Base-by-base conservation (phyloP, 2,797 vertebrate species). In the Bothrops alternatus region DNA sequence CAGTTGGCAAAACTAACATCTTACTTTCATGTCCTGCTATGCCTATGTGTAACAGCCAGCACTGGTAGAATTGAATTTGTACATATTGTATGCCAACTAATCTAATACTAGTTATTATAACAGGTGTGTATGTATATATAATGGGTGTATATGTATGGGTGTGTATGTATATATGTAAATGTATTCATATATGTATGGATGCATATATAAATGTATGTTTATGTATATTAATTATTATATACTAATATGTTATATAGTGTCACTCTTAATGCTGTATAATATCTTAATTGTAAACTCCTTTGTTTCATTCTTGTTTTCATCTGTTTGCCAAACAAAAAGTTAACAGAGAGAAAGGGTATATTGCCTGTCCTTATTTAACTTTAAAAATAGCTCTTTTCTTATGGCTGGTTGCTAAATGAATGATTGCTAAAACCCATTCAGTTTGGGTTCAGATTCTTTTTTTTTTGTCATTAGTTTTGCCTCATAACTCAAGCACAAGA, bases 401-500 rank as follows among this genome's bases (percentile, higher is more conserved):
- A 42, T 11, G 37, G 3, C 37, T 78, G 37, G 3, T 42, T 69
- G 65, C 18, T 23, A 42, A 73, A 78, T 78, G 32, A 78, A 78
- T 42, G 18, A 42, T 78, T 78, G 18, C 37, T 78, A 78, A 78
- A 78, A 78, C 18, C 3, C 18, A 78, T 78, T 37, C 18, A 78
- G 73, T 78, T 78, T 78, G 37, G 37, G 37, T 78, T 78, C 18
- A 42, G 37, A 4, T 78, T 11, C 18, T 23, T n/a, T n/a, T n/a
- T n/a, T n/a, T n/a, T n/a, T 91, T 53, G 78, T n/a, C n/a, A 58
- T 25, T 4, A 16, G 5, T 16, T 91, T 85, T 86, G 42, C 12
- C 78, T 86, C 26, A 60, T n/a, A 58, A 58, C 8, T 61, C 37
- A 56, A 96, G 93, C 95, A 96, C 98, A 97, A 98, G 94, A 97